Evolutionary conservation across 2,113 vertebrate genomes (phyloP).

Genomic region (Egretta garzetta): DNA sequence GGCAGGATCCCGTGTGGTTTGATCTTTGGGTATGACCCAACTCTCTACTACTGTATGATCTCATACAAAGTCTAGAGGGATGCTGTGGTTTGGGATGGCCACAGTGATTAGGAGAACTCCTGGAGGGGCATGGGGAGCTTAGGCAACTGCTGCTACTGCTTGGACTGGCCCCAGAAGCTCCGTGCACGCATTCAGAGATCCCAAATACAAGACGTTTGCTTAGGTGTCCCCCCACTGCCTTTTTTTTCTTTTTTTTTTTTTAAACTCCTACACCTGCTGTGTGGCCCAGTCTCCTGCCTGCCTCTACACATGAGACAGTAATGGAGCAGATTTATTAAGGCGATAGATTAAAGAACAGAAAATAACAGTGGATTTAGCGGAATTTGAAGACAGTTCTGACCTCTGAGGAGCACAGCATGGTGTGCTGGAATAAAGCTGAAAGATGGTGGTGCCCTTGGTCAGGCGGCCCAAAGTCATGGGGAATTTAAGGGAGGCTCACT

Average conservation of each 20-base stretch:
- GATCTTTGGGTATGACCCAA: neutral
- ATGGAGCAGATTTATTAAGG: neutral
- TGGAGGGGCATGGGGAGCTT: neutral
- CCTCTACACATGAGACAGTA: neutral
- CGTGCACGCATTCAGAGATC: rapidly evolving
- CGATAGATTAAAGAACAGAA: neutral
- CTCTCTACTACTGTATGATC: neutral
- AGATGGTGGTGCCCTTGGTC: neutral
- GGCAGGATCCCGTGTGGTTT: neutral
- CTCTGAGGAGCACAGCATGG: neutral
- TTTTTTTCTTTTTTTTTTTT: neutral
- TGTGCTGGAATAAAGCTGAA: neutral
- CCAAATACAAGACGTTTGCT: neutral
- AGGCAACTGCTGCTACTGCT: neutral
- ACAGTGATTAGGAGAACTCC: neutral
- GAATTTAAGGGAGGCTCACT: neutral
- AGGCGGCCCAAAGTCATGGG: neutral
- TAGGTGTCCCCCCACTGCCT: neutral
- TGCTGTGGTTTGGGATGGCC: neutral
- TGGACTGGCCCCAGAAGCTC: neutral
- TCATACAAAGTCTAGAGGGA: rapidly evolving
- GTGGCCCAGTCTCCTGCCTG: neutral
- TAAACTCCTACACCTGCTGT: neutral
- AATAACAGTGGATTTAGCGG: neutral
- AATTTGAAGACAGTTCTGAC: neutral